Base-by-base conservation (phyloP, 2,797 vertebrate species). In the Galagoides demidoff region DNA sequence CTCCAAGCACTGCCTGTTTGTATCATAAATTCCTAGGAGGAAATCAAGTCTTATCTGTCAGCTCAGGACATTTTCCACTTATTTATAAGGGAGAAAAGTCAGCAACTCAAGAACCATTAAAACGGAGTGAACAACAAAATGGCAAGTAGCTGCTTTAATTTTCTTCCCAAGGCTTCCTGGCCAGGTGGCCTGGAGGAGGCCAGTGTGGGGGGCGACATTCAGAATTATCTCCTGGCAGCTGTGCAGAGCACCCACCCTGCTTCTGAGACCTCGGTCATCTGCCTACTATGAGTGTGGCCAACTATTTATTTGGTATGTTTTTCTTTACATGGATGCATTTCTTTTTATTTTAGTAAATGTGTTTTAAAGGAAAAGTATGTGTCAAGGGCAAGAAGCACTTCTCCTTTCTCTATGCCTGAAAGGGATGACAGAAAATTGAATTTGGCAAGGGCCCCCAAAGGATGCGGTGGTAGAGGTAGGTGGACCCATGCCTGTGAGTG, bases 41-140 rank as follows among this genome's bases (percentile, higher is more conserved):
- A 95, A 82, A 83, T 61, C 74, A 63, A 78, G 55, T 87, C 95
- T 91, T 94, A 91, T 68, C 89, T 92, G 49, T 91, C 92, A 61
- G 74, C 29, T 92, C 96, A 87, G 43, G 93, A 70, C 0, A 0
- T 66, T 73, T 90, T 73, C 91, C n/a, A 89, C 83, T 94, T 96
- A 81, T 45, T 96, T 97, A 86, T 68, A 76, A 94, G 39, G 16
- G 25, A 52, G 13, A 90, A 90, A 71, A 85, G 79, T 85, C 92
- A 97, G 89, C 85, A 85, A 85, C 37, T 78, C 83, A 82, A 73
- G n/a, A 97, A 71, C 55, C 49, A 70, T 87, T 94, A 78, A 81
- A 81, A 84, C 57, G 45, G 61, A 81, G 63, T 29, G 27, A 89
- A 73, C 45, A 49, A 74, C 91, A 84, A 90, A 88, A 71, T 81